phyloP scores from a whole-genome alignment of 1,140 invertebrate species.

The Gonatopus flavifemur region DNA sequence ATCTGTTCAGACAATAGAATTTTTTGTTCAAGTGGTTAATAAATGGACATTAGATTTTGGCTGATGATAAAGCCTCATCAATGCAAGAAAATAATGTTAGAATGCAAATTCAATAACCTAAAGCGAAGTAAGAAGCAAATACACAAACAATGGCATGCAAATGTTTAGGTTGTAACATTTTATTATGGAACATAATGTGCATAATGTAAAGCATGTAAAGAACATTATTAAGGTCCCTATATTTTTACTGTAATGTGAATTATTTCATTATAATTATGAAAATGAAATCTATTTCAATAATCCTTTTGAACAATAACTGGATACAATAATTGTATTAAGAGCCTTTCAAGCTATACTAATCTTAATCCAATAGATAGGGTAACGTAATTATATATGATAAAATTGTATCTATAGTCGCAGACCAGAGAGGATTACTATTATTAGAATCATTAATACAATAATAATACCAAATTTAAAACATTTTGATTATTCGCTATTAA shows the following conservation, averaged over 20 bases:
- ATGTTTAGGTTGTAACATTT: constrained; percentile 4
- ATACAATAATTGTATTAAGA: constrained; percentile 25
- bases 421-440: constrained; percentile 12
- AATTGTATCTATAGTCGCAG: constrained; percentile 20
- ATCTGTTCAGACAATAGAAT: constrained; percentile 12
- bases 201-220: constrained; percentile 16
- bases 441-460: constrained; percentile 35
- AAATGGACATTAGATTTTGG: constrained; percentile 25
- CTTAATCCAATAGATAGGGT: constrained; percentile 19
- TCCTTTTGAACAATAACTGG: constrained; percentile 26
- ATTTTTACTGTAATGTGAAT: constrained; percentile 21
- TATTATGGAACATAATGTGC: constrained; percentile 13
- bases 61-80: constrained; percentile 12
- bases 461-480: neutral
- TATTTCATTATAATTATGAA: constrained; percentile 11
- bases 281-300: constrained; percentile 21
- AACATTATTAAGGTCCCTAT: constrained; percentile 24
- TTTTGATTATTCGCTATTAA: constrained; percentile 7
- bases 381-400: constrained; percentile 21
- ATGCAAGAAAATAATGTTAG: constrained; percentile 11
- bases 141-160: constrained; percentile 15
- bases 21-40: constrained; percentile 14
- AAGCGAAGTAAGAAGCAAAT: no score
- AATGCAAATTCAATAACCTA: constrained; percentile 10
- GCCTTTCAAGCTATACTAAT: constrained; percentile 14